phyloP scores from a whole-genome alignment of 2,888 invertebrate genomes.

The Parnassius orleans region DNA sequence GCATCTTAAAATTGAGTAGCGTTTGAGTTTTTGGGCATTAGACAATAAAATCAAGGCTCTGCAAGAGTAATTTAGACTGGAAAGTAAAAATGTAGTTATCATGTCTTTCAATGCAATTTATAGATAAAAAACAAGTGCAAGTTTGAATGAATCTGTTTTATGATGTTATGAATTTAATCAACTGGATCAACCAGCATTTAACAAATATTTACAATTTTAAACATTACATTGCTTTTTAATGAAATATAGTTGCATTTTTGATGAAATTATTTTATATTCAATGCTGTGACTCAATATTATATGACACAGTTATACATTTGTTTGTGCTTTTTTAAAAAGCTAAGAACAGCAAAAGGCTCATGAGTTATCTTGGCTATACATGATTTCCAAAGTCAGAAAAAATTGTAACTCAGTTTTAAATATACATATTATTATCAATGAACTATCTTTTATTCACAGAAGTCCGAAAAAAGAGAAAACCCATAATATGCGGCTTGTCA shows the following conservation, averaged over 20 bases:
- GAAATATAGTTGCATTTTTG: constrained; percentile 75
- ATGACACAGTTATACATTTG: constrained; percentile 61
- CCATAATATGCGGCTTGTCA: too few species aligned
- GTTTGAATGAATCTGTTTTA: constrained; percentile 59
- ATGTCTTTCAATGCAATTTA: constrained; percentile 6
- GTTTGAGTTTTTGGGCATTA: too few species aligned
- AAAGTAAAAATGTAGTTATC: constrained; percentile 12
- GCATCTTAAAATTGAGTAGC: too few species aligned
- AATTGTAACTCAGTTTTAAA: constrained; percentile 80
- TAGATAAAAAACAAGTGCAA: constrained; percentile 52
- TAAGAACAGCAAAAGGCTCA: constrained; percentile 49
- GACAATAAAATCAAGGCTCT: constrained; percentile 13
- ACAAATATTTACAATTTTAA: constrained; percentile 72
- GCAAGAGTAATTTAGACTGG: background rate
- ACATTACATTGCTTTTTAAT: constrained; percentile 74
- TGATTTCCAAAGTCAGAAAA: constrained; percentile 66
- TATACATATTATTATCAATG: constrained; percentile 43
- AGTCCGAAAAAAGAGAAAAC: too few species aligned
- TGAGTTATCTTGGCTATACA: constrained; percentile 62
- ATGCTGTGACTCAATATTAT: constrained; percentile 72
- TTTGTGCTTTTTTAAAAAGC: constrained; percentile 62
- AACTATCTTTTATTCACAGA: too few species aligned
- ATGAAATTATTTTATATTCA: constrained; percentile 73
- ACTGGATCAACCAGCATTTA: constrained; percentile 77
- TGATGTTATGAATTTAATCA: constrained; percentile 43